phyloP scores from a whole-genome alignment of 2,113 vertebrate species.

The Mormoops blainvillei region DNA sequence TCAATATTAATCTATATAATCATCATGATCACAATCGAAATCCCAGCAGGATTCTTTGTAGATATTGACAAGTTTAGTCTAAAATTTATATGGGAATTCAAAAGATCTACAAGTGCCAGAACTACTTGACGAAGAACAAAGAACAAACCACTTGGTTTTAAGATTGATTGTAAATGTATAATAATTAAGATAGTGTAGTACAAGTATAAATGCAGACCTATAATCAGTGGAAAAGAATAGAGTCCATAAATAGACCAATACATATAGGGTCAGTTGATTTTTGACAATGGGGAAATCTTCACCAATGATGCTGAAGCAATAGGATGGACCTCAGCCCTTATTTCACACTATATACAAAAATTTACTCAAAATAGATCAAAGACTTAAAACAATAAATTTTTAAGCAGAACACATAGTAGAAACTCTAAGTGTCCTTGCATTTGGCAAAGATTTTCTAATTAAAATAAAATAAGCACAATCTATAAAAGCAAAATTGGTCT shows the following conservation, averaged over 20 bases:
- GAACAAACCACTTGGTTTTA: background rate
- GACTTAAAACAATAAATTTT: background rate
- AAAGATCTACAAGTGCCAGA: background rate
- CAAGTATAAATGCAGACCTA: background rate
- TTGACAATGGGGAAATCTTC: background rate
- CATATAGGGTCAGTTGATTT: background rate
- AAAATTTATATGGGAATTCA: background rate
- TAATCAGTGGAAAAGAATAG: background rate
- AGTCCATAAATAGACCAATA: no score
- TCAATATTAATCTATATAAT: background rate
- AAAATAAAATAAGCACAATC: background rate
- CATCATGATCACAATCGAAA: constrained; percentile 27
- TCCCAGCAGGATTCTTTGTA: background rate
- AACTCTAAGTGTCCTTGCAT: background rate
- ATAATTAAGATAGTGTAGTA: background rate
- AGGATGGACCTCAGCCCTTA: background rate
- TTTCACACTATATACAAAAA: background rate
- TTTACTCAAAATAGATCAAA: background rate
- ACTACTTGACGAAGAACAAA: background rate
- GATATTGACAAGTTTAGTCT: background rate
- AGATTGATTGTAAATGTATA: background rate
- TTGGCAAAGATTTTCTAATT: constrained; percentile 8
- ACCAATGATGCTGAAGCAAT: background rate
- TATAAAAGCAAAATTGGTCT: background rate
- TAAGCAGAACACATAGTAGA: background rate